These are phyloP conservation scores for Luperina testacea DNA, from an alignment of 2,888 invertebrate genomes.

Conservation along the genomic window DNA sequence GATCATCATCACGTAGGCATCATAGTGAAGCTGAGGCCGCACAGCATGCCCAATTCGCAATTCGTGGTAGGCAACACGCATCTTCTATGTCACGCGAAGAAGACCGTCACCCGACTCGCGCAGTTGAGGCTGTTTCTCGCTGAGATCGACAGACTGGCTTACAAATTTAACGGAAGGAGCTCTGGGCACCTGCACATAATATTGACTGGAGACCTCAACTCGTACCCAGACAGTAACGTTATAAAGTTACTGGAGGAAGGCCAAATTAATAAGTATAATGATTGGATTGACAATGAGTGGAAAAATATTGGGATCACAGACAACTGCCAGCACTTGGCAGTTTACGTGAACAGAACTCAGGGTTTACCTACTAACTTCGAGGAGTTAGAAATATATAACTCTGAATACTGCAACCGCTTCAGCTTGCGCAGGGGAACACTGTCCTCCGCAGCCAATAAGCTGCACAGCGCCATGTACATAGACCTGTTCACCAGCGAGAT, in stretches of 20 bases:
- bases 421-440: neutral
- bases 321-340: constrained; percentile 32
- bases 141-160: constrained; percentile 36
- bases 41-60: neutral
- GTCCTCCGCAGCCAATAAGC: neutral
- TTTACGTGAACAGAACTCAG: constrained; percentile 21
- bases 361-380: neutral
- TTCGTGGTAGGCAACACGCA: constrained; percentile 38
- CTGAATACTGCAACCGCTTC: constrained; percentile 1
- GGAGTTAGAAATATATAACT: constrained; percentile 15
- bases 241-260: constrained; percentile 15
- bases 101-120: neutral
- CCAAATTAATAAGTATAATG: constrained; percentile 5
- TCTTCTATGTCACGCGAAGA: constrained; percentile 7
- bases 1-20: constrained; percentile 32
- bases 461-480: neutral
- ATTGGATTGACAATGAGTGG: constrained; percentile 21
- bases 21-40: constrained; percentile 22
- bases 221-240: constrained; percentile 2
- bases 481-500: constrained; percentile 21
- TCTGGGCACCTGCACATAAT: constrained; percentile 31
- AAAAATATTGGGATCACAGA: constrained; percentile 24
- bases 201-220: constrained; percentile 26
- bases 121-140: constrained; percentile 37
- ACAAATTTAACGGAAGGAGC: neutral